phyloP scores from a whole-genome alignment of 1,140 invertebrate genomes.

The Apis florea region DNA sequence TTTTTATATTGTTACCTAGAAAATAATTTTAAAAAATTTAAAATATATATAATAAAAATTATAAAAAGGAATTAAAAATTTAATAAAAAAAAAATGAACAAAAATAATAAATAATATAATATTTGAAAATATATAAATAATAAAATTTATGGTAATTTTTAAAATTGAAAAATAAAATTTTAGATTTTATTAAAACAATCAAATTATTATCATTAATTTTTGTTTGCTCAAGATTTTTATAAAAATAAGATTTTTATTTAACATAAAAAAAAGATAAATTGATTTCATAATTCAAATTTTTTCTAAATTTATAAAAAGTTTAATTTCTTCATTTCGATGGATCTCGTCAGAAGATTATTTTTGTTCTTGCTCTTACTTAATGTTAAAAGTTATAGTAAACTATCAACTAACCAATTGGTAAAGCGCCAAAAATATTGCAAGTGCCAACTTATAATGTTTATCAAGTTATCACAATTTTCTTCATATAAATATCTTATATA shows the following conservation, averaged over 20 bases:
- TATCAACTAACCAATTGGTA: slow-evolving; percentile 27
- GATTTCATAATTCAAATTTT: background rate
- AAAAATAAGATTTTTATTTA: no score
- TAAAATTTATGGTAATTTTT: no score
- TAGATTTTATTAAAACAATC: background rate
- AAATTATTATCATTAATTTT: background rate
- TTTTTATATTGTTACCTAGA: background rate
- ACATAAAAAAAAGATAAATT: background rate
- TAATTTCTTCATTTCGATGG: slow-evolving; percentile 16
- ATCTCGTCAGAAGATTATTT: slow-evolving; percentile 40
- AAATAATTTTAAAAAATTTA: background rate
- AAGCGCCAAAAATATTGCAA: slow-evolving; percentile 43
- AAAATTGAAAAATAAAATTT: background rate
- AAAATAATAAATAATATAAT: background rate
- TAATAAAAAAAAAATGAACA: background rate
- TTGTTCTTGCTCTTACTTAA: slow-evolving; percentile 34
- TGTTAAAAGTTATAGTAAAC: slow-evolving; percentile 43
- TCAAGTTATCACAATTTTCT: slow-evolving; percentile 22
- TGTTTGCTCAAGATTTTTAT: background rate
- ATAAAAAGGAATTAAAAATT: background rate
- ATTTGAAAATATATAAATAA: background rate
- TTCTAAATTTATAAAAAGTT: background rate
- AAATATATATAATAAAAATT: background rate
- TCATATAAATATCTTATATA: background rate
- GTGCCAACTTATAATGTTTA: slow-evolving; percentile 36